Base-by-base conservation (phyloP, 1,140 invertebrate species). In the Drosophila pandora region DNA sequence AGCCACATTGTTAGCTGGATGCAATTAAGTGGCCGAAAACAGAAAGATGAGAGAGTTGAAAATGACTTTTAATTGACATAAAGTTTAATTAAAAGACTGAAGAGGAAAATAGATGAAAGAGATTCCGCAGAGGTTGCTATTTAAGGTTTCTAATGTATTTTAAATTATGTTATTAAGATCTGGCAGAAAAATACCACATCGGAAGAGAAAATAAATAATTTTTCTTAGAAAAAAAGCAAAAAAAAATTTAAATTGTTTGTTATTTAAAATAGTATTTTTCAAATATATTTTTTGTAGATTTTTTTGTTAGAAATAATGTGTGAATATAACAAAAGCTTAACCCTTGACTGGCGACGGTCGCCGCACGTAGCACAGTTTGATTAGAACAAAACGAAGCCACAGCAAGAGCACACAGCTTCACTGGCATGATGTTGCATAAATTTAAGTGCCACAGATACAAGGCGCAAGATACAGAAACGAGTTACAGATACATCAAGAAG, bases 351-450 rank as follows among this genome's bases (percentile, higher is more conserved):
- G 28, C 70, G 34, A 34, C 64, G 55, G 56, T 22, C 30, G 47
- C 62, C 69, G 53, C 81, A 80, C 76, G 80, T 80, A 79, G 58
- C 70, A 67, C 81, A 83, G 69, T 83, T 80, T 85, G 82, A 84
- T 85, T 87, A 84, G 80, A 87, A 85, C 82, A 76, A 75, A 84
- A 76, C 76, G 76, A 75, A 64, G 78, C 60, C 69, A 48, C 34
- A 55, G 47, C 32, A 54, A 41, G 23, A 74, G 39, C 21, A 53
- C 28, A 43, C 56, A 39, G 62, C 48, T 10, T 34, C 71, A 69
- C 49, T 71, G 74, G 59, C 83, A 87, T 88, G 84, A 87, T 87
- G 79, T 87, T 87, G 83, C 83, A 87, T 88, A 88, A 87, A 87
- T 87, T 83, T 88, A 83, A 88, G 76, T 83, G 71, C 75, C 82